phyloP scores from a whole-genome alignment of 2,888 invertebrate species.

The Muschampia plurimacula region DNA sequence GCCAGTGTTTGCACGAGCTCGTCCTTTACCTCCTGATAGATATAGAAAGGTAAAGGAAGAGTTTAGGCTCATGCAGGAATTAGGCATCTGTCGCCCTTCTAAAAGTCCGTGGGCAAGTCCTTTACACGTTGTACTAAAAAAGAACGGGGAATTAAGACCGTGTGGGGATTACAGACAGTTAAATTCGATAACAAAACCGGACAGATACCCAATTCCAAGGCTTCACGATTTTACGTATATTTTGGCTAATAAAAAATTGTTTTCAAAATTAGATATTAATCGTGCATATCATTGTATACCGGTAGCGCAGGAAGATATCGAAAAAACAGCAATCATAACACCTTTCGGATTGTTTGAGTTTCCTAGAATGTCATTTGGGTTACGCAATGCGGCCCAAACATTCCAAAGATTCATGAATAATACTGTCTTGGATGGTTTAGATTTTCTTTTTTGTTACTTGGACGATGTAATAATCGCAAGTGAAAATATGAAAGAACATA shows the following conservation, averaged over 20 bases:
- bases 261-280: not conserved
- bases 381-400: conserved; percentile 10
- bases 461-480: conserved; percentile 27
- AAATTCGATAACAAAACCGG: conserved; percentile 1
- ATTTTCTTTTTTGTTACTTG: conserved; percentile 26
- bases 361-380: conserved; percentile 5
- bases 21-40: not conserved
- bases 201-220: conserved; percentile 30
- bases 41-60: not conserved
- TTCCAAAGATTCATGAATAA: conserved; percentile 35
- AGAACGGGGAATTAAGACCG: conserved; percentile 1
- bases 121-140: not conserved
- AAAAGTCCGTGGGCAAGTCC: not conserved
- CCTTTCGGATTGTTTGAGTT: conserved; percentile 18
- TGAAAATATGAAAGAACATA: conserved; percentile 5
- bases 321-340: conserved; percentile 8
- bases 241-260: not conserved
- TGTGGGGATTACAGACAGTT: not conserved
- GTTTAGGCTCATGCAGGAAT: not conserved
- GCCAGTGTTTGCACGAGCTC: not conserved
- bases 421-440: conserved; percentile 16
- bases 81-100: not conserved
- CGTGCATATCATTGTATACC: not conserved
- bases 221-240: not conserved
- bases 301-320: not conserved